These are phyloP conservation scores for Distichodus sexfasciatus DNA, from an alignment of 2,797 vertebrate genomes.

Conservation along the genomic window DNA sequence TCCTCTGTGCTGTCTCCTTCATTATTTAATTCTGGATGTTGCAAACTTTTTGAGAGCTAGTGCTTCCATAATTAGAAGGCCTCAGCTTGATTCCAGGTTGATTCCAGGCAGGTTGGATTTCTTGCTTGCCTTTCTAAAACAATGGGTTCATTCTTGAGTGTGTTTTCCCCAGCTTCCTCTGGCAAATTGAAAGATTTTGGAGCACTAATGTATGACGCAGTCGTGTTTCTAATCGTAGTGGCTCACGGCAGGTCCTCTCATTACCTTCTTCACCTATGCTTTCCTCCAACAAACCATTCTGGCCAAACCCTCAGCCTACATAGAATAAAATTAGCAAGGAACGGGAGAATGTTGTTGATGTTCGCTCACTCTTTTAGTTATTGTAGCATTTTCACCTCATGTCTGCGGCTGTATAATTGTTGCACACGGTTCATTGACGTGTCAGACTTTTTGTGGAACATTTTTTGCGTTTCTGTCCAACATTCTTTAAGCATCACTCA, in stretches of 20 bases:
- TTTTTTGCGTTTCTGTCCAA: conserved; percentile 13
- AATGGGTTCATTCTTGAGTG: conserved; percentile 64
- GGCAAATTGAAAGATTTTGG: conserved; percentile 54
- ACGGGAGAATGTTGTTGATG: background rate
- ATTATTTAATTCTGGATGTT: background rate
- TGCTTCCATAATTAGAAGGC: conserved; percentile 8
- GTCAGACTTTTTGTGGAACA: conserved; percentile 5
- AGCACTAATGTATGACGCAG: conserved; percentile 47
- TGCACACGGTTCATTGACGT: conserved; percentile 16
- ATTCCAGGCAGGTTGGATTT: conserved; percentile 36
- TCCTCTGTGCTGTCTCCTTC: no score
- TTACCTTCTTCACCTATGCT: conserved; percentile 53
- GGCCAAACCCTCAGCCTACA: conserved; percentile 16
- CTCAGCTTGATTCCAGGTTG: conserved; percentile 45
- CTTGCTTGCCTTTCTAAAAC: conserved; percentile 49
- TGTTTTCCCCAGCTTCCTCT: conserved; percentile 56
- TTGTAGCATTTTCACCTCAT: conserved; percentile 19
- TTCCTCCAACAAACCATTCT: conserved; percentile 33
- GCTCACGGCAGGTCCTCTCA: conserved; percentile 57
- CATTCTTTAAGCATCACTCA: conserved; percentile 53
- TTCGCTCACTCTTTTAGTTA: conserved; percentile 4
- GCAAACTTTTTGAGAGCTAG: background rate
- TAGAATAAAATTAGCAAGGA: conserved; percentile 27
- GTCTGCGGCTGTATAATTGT: conserved; percentile 9
- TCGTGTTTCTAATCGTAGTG: conserved; percentile 59